Evolutionary conservation across 2,888 invertebrate species (phyloP), one percentile per base, ranked within the genome.

Genomic region (Drosophila koepferae): DNA sequence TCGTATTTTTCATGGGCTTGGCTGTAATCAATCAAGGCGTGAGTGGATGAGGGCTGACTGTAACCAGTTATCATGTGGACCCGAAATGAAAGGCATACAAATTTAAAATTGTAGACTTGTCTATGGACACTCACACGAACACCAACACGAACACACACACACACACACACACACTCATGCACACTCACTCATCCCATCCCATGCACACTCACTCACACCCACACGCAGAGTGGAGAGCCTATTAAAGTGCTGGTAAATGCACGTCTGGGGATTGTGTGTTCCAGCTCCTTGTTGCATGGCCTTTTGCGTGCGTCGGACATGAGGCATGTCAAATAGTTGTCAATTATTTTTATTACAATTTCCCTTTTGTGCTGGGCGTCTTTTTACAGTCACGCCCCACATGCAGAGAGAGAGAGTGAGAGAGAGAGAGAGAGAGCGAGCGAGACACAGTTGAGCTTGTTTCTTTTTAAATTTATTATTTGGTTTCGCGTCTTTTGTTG

Each of bases 341-440:
- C 86, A 86, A 90, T 86, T 86, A 86, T 88, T 86, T 86, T 90
- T 88, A 90, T 90, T 88, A 88, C 90, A 83, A 87, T 86, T 90
- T 89, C 78, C 80, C 82, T 71, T 72, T 79, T 81, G 75, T 80
- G 83, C 53, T 20, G 51, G 51, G 59, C 67, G 74, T 56, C 77
- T 74, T 73, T 72, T 74, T 63, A 71, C 60, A 65, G 73, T 70
- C 63, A 72, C 77, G 77, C 77, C 81, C 60, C 60, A 12, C 48
- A 56, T 72, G 53, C 64, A 69, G 3, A 20, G 1, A 8, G 36
- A 20, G 20, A 20, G 20, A 20, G 20, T 2, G 20, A 54, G 59
- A 58, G 46, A 51, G 20, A 20, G 20, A 3, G 23, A 20, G 1
- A 8, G 36, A 54, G 60, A 58, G 46, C 44, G 23, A 2, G 23